Evolutionary conservation across 2,113 vertebrate genomes (phyloP), one percentile per base, ranked within the genome.

Genomic region (Bubalus kerabau): DNA sequence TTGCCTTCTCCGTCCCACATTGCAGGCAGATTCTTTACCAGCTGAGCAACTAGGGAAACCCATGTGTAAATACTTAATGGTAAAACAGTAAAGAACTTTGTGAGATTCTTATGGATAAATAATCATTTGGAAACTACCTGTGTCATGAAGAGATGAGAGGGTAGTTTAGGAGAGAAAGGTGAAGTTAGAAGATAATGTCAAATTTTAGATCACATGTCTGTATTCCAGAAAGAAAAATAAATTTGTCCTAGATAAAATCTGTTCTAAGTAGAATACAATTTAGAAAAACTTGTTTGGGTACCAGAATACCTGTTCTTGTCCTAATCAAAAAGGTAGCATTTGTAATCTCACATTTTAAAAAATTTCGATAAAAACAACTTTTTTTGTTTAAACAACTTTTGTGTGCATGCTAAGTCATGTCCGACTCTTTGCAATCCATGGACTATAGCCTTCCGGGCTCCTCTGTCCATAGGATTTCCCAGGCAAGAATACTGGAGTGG

Each of bases 201-300:
- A 91, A 57, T 87, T 54, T 87, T 30, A 93, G 17, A 40, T 94
- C 16, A 28, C 46, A 54, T 26, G 24, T 32, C 87, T 7, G 19
- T 28, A 87, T 59, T 57, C 46, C 30, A 71, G 54, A 87, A n/a
- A 78, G 13, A 97, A 92, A 40, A 96, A 85, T 7, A 76, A 82
- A 96, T 56, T 8, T 71, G 28, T n/a, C 60, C 52, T 67, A 71
- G 26, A 43, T 36, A 74, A 88, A 67, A 62, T 54, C n/a, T 84
- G 7, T 46, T 87, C 59, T 87, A 86, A 60, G 11, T 50, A 87
- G 82, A 78, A 62, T 52, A 57, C 21, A 84, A 93, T 84, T 96
- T 17, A 96, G 36, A 97, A n/a, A 96, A 92, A 94, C 3, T 86
- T 93, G 28, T 80, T 71, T 71, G 76, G n/a, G 52, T 54, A 43